Conservation (phyloP, 2,797 vertebrate species). For the Scolopax bukidnonensis region DNA sequence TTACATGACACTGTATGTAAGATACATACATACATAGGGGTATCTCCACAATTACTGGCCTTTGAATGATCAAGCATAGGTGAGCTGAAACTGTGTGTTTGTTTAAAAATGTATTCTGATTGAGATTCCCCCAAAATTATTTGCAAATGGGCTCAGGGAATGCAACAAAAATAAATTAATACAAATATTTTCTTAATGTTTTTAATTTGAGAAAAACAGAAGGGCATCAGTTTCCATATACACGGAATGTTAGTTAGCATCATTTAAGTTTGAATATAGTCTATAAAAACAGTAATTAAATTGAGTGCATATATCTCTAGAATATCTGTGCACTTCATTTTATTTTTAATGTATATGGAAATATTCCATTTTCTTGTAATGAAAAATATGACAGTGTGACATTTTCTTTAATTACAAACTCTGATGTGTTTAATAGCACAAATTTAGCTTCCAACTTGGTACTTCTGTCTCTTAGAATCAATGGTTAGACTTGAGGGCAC, state of each 20-base stretch:
- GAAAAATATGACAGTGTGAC: slow-evolving; percentile 72
- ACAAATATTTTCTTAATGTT: slow-evolving; percentile 44
- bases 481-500: slow-evolving; percentile 79
- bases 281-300: neutral
- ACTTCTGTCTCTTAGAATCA: slow-evolving; percentile 77
- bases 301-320: neutral
- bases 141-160: neutral
- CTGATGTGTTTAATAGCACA: slow-evolving; percentile 75
- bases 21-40: neutral
- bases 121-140: neutral
- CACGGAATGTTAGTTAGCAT: neutral
- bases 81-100: neutral
- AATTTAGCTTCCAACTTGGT: slow-evolving; percentile 73
- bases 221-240: neutral
- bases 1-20: neutral
- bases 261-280: slow-evolving; percentile 3
- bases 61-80: neutral
- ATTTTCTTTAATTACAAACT: slow-evolving; percentile 79
- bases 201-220: slow-evolving; percentile 32
- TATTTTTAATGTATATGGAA: slow-evolving; percentile 55
- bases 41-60: neutral
- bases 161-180: neutral
- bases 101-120: neutral
- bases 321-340: slow-evolving; percentile 40
- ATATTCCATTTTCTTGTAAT: slow-evolving; percentile 51